Percentiles rank a stretch among this genome's conserved stretches.
Evolutionary conservation across 2,888 invertebrate genomes (phyloP).

Genomic region (Capitulum mitella): DNA sequence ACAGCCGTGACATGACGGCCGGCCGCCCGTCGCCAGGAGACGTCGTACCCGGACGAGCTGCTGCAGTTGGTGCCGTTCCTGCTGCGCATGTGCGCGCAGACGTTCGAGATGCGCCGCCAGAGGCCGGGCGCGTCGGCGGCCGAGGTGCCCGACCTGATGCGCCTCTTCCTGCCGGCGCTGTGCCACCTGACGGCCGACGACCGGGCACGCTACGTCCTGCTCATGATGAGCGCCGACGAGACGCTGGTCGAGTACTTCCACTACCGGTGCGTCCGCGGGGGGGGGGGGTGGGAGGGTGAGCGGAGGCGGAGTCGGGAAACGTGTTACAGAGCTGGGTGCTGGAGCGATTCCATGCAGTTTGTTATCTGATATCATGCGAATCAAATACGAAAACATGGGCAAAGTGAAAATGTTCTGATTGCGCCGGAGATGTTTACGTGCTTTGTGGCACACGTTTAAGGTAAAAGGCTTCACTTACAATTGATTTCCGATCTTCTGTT

Average conservation of each 20-base stretch:
- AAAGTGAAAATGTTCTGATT: no score
- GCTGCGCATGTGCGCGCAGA: constrained; percentile 14
- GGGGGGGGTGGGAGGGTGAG: no score
- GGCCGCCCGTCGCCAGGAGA: neutral
- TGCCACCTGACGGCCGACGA: constrained; percentile 90
- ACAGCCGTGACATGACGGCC: neutral
- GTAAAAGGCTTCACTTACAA: no score
- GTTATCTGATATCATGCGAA: no score
- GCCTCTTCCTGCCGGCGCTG: constrained; percentile 76
- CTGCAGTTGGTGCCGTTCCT: constrained; percentile 3
- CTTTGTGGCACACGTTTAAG: no score
- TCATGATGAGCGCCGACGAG: constrained; percentile 49
- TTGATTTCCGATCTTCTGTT: no score
- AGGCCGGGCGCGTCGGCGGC: neutral
- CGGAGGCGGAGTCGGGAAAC: no score
- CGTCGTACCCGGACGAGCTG: constrained; percentile 21
- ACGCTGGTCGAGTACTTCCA: constrained; percentile 40
- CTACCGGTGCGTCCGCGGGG: constrained; percentile 37
- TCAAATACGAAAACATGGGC: no score
- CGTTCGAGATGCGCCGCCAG: neutral
- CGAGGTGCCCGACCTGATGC: constrained; percentile 57
- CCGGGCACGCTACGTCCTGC: constrained; percentile 67
- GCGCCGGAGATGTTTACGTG: no score
- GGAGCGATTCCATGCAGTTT: no score
- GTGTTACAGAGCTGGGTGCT: no score